Base-by-base conservation (phyloP, 2,888 invertebrate species). In the Frankliniella fusca region DNA sequence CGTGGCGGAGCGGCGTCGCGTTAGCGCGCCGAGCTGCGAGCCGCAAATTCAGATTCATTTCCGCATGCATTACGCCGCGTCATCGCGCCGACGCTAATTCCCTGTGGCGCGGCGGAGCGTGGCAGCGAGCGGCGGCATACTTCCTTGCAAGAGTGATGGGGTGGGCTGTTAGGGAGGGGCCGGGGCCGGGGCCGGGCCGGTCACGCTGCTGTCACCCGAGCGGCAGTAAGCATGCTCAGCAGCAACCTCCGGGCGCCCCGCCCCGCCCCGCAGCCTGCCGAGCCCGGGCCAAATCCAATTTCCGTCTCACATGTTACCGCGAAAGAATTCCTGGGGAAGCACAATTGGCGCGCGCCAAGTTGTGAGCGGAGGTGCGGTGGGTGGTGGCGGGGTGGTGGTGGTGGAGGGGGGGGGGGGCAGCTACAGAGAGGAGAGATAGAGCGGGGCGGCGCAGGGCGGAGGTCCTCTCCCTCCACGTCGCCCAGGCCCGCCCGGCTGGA, bases 221-320 rank as follows among this genome's bases (percentile, higher is more conserved):
- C 38, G 5, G 38, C 38, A 38, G n/a, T n/a, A n/a, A n/a, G 38
- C 38, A 38, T 38, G 38, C 38, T 38, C 38, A 38, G 38, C 38
- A 38, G 61, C 61, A 61, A 61, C 61, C 20, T 18, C 61, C 61
- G 7, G 54, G 61, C 61, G 18, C 61, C 5, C 38, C 38, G 61
- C 61, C 15, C 11, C 61, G 61, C 15, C 61, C 38, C 38, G 38
- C 38, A 38, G 38, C 38, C 38, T 38, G 38, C 38, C 38, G 18
- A 7, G 61, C 15, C 61, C 20, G 20, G 70, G 27, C 70, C 70
- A 76, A 76, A 76, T 76, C 70, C 70, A 76, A 76, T 76, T 76
- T 76, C 70, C 70, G 11, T 23, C 70, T 76, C 70, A 76, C 70
- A 76, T 76, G 70, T 76, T 76, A 76, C 70, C 70, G 23, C 70